Base-by-base conservation (phyloP, 2,888 invertebrate species). In the Eupithecia dodoneata region DNA sequence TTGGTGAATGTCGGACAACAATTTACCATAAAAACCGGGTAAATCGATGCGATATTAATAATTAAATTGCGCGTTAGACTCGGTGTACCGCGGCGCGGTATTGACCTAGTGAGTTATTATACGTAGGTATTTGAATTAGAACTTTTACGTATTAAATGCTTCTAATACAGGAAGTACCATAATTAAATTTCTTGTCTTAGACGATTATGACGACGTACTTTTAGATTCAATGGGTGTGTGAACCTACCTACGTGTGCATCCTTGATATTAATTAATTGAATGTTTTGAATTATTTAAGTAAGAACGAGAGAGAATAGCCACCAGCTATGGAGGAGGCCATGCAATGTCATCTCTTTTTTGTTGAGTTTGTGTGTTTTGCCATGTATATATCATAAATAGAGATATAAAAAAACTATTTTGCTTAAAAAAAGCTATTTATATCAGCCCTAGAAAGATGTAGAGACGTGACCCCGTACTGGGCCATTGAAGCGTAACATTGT, bases 61-160 rank as follows among this genome's bases (percentile, higher is more conserved):
- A 88, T 89, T 88, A 88, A 89, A 91, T 87, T 87, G 86, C 85
- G 85, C 87, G 85, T 90, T 89, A 83, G 88, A 86, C 84, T 81
- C 81, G 85, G 84, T 94, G 93, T 93, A 93, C 67, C 86, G 87
- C 88, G 90, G 92, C 93, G 92, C 83, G 73, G 76, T 70, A 70
- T 70, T 70, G 70, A 70, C 70, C 70, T 45, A 70, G 45, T 70
- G 45, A 30, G 70, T 45, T 47, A 30, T 30, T 30, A 30, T 30
- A 47, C 18, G 30, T 47, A 69, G 15, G 10, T 44, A 70, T 70
- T 69, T 47, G 18, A 30, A 47, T 30, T 70, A 2, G 47, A 47
- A 47, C 70, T 18, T 70, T 70, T 47, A 47, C 70, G 70, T 70
- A 45, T n/a, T 69, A 13, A 41, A 41, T 41, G 13, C 41, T 65